Evolutionary conservation across 2,888 invertebrate species (phyloP), one percentile per base, ranked within the genome.

Genomic region (Metopia argyrocephala): DNA sequence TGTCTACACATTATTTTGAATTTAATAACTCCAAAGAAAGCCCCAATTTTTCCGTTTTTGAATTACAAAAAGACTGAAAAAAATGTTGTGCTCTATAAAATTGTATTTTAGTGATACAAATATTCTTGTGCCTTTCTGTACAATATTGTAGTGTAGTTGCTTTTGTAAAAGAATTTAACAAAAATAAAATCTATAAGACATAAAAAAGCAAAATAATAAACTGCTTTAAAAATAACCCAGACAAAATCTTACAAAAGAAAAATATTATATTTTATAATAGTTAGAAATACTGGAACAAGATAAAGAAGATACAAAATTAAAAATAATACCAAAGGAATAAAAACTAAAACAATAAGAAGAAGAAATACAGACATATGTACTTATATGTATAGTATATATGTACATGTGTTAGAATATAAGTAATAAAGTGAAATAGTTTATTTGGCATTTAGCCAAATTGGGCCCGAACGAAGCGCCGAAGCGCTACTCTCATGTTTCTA

Each of bases 391-490:
- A 38, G 15, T 12, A n/a, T n/a, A n/a, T n/a, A n/a, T n/a, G n/a
- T n/a, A n/a, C n/a, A n/a, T n/a, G n/a, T n/a, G n/a, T 65, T 76
- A 81, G 50, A 66, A 70, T 57, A 81, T 52, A 61, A 78, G 81
- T 78, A 81, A 78, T 78, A 75, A 81, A 81, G 78, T 78, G 70
- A 78, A 78, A 75, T 81, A 78, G 76, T 70, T 66, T 80, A 81
- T 78, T 78, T 81, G 78, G 78, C 74, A 71, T 78, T 62, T 62
- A 57, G 81, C 81, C 78, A 81, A 78, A 81, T n/a, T n/a, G n/a
- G n/a, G n/a, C n/a, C n/a, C n/a, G n/a, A n/a, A n/a, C n/a, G n/a
- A n/a, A n/a, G n/a, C n/a, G n/a, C n/a, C n/a, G n/a, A n/a, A n/a
- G n/a, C n/a, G n/a, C n/a, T n/a, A n/a, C n/a, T n/a, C n/a, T n/a